Conservation (phyloP, 2,797 vertebrate genomes). For the Esox masquinongy region DNA sequence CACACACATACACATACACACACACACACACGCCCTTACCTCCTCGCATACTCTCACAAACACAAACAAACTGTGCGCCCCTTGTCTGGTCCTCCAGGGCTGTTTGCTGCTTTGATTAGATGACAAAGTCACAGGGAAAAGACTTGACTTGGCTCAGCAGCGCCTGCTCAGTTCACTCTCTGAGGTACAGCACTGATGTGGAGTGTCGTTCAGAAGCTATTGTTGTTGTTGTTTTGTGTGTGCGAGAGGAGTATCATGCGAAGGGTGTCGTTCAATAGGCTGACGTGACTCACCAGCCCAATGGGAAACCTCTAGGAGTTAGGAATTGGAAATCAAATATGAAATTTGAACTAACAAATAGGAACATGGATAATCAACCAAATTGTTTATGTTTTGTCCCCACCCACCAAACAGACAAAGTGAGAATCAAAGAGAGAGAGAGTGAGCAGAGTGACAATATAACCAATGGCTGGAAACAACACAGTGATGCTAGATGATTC, state of each 20-base stretch:
- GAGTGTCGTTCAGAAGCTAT: constrained; percentile 52
- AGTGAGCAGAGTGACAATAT: constrained; percentile 36
- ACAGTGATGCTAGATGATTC: background rate
- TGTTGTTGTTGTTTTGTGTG: constrained; percentile 44
- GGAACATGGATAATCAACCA: constrained; percentile 59
- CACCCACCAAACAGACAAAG: constrained; percentile 45
- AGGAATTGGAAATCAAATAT: constrained; percentile 58
- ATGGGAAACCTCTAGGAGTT: constrained; percentile 63
- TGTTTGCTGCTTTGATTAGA: constrained; percentile 78
- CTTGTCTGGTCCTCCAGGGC: constrained; percentile 68
- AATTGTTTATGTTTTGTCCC: constrained; percentile 52
- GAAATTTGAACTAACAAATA: constrained; percentile 60
- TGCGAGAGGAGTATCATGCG: constrained; percentile 57
- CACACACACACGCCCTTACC: constrained; percentile 31
- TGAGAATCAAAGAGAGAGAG: constrained; percentile 40
- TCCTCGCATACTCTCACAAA: constrained; percentile 27
- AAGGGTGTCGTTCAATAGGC: constrained; percentile 59
- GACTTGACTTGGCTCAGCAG: constrained; percentile 64
- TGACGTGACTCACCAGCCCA: constrained; percentile 55
- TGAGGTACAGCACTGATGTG: constrained; percentile 57
- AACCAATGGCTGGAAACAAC: constrained; percentile 31
- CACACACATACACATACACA: too few relatives aligned
- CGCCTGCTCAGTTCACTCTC: constrained; percentile 61
- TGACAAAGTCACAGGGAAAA: constrained; percentile 70
- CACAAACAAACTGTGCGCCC: constrained; percentile 68